These are phyloP conservation scores for Nipponacmea schrenckii DNA, from an alignment of 2,888 invertebrate species.

Conservation along the genomic window DNA sequence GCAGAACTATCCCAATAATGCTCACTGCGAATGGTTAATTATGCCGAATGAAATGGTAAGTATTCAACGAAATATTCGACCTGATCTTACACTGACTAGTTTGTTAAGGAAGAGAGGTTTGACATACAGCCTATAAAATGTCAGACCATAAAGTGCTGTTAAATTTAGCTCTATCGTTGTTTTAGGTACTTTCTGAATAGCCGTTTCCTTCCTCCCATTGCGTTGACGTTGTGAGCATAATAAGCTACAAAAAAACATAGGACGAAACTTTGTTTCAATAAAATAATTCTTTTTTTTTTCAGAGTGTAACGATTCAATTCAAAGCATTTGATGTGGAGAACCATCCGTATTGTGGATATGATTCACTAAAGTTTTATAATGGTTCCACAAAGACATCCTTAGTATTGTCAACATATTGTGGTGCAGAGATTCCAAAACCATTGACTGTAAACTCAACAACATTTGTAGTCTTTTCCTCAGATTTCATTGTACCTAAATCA, in stretches of 20 bases:
- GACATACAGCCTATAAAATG: too few relatives aligned
- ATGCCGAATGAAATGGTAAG: constrained; percentile 15
- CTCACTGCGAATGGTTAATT: constrained; percentile 28
- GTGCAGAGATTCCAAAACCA: background rate
- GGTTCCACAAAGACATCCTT: background rate
- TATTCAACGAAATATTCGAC: too few relatives aligned
- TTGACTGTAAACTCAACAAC: background rate
- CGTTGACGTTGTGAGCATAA: too few relatives aligned
- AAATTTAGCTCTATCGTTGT: too few relatives aligned
- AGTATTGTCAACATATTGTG: constrained; percentile 26
- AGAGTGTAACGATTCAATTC: constrained; percentile 24
- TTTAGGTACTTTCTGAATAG: too few relatives aligned
- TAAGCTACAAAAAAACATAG: too few relatives aligned
- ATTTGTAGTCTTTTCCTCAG: constrained; percentile 20
- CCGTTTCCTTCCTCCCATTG: too few relatives aligned
- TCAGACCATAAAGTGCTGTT: too few relatives aligned
- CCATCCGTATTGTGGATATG: constrained; percentile 22
- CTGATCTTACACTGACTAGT: too few relatives aligned
- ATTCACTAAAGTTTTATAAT: constrained; percentile 24
- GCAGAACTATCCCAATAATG: constrained; percentile 22
- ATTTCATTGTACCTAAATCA: constrained; percentile 21
- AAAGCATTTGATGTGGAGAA: constrained; percentile 24
- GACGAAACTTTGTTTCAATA: too few relatives aligned
- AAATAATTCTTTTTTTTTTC: background rate
- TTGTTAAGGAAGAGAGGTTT: too few relatives aligned